phyloP scores from a whole-genome alignment of 1,140 invertebrate species.

The Drosophila erecta region DNA sequence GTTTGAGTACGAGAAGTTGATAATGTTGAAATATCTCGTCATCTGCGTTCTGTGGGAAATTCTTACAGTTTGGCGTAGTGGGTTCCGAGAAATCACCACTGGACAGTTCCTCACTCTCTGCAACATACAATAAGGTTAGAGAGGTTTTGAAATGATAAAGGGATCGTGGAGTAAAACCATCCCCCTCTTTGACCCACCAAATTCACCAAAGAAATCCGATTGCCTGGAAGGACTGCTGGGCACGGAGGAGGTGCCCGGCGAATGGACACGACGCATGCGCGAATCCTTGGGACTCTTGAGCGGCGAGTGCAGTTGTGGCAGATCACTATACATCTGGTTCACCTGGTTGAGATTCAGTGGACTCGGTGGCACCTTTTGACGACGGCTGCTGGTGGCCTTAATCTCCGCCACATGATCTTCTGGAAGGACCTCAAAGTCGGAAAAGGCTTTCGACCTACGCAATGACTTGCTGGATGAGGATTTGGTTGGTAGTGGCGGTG shows the following conservation, averaged over 20 bases:
- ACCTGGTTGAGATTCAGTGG: conserved; percentile 78
- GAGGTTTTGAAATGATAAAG: no score
- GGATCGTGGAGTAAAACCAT: background rate
- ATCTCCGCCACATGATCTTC: conserved; percentile 80
- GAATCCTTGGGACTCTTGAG: conserved; percentile 78
- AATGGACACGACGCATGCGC: conserved; percentile 63
- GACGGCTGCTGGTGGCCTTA: conserved; percentile 55
- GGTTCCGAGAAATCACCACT: conserved; percentile 83
- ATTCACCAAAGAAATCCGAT: conserved; percentile 86
- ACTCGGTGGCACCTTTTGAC: conserved; percentile 69
- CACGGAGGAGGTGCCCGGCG: conserved; percentile 86
- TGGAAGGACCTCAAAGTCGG: conserved; percentile 78
- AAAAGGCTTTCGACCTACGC: conserved; percentile 70
- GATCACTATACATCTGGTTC: conserved; percentile 76
- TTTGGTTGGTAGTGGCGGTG: conserved; percentile 52
- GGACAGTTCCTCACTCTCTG: conserved; percentile 83
- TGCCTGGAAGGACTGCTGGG: conserved; percentile 89
- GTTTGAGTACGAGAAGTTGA: conserved; percentile 88
- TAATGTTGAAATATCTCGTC: conserved; percentile 87
- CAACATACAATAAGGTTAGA: conserved; percentile 5
- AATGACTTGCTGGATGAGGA: conserved; percentile 75
- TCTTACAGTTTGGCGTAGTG: conserved; percentile 75
- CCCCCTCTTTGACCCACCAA: conserved; percentile 45
- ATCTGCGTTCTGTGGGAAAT: conserved; percentile 78
- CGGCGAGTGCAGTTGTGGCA: conserved; percentile 72